Evolutionary conservation across 2,797 vertebrate species (phyloP), one percentile per base, ranked within the genome.

Genomic region (Cottoperca gobio): DNA sequence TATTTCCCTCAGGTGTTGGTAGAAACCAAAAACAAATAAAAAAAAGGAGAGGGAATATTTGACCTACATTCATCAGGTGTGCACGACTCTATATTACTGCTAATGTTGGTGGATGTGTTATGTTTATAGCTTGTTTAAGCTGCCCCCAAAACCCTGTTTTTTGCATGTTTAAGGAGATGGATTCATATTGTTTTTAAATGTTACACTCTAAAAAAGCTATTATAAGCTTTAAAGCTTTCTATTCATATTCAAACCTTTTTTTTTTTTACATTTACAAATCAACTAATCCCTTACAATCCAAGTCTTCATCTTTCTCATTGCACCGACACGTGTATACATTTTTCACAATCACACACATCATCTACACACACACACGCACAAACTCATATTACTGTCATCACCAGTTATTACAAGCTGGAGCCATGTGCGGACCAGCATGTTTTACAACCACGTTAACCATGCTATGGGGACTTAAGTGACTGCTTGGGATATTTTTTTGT

Each of bases 401-500:
- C 88, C 86, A 85, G 82, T 78, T 93, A 93, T 93, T 91, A 84
- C 87, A 77, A 79, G 82, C 86, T 79, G 58, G 60, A 74, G 86
- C 86, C 64, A 59, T 71, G 84, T 72, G 53, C 69, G 43, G 70
- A 49, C 83, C 84, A 63, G 86, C 88, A 83, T 94, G 93, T 94
- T 93, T 93, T 93, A 93, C 88, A 91, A 81, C 82, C 79, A 81
- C 53, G 81, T 86, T 87, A 88, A 87, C 86, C 91, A 77, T 86
- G 74, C 86, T 77, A 88, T 28, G 43, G 85, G 75, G 78, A 89
- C 92, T 93, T 87, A 86, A 89, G 84, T 85, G 85, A 91, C 93
- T 89, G 90, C 91, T 90, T 91, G 82, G 93, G 92, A 94, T 90
- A 92, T 87, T 84, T 90, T 50, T 89, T 85, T 86, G 84, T 72